Conservation (phyloP, 2,797 vertebrate genomes). For the Epinephelus malabaricus region DNA sequence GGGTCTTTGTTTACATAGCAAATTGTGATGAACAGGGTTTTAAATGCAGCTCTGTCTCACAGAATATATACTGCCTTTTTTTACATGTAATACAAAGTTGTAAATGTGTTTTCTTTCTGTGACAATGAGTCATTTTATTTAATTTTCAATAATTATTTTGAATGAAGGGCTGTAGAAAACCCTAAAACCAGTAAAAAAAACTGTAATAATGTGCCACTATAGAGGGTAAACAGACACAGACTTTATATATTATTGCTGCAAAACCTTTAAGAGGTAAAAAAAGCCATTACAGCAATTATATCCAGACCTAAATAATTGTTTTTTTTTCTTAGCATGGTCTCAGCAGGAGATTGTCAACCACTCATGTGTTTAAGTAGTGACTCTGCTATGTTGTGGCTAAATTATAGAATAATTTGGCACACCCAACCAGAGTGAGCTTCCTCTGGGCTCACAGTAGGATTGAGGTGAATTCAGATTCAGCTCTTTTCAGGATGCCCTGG, state of each 20-base stretch:
- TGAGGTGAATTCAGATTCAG: constrained; percentile 49
- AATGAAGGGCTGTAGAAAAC: constrained; percentile 1
- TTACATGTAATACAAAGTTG: background rate
- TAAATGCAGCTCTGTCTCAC: constrained; percentile 11
- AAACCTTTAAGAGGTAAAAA: background rate
- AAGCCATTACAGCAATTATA: background rate
- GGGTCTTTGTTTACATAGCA: constrained; percentile 12
- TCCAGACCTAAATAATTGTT: background rate
- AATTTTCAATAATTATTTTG: constrained; percentile 1
- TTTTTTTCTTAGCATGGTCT: constrained; percentile 1
- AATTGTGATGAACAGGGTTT: constrained; percentile 21
- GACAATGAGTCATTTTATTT: constrained; percentile 24
- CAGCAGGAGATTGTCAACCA: background rate
- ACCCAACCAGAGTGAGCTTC: constrained; percentile 17
- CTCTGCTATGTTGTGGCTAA: constrained; percentile 11
- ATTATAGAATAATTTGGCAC: constrained; percentile 35
- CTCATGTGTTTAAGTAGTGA: background rate
- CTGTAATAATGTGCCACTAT: background rate
- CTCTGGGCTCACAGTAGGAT: constrained; percentile 29
- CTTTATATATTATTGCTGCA: background rate
- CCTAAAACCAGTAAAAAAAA: constrained; percentile 22
- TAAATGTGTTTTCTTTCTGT: constrained; percentile 5
- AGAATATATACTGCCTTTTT: background rate
- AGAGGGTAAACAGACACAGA: background rate
- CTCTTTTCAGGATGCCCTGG: constrained; percentile 50